These are phyloP conservation scores for Ptychochromis oligacanthus DNA, from an alignment of 2,113 vertebrate species.

Conservation along the genomic window DNA sequence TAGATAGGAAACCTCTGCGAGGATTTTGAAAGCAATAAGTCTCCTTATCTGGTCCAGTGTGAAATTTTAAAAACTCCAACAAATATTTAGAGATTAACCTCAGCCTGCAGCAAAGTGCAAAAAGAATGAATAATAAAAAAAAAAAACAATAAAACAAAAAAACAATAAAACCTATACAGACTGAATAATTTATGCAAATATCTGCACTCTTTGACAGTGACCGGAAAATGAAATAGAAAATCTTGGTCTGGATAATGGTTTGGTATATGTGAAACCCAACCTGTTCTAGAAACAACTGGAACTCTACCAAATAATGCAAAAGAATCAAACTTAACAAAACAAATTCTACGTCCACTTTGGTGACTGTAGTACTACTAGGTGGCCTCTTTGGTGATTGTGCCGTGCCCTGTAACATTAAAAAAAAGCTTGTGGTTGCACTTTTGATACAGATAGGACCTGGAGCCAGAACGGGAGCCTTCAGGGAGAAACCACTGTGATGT, in stretches of 20 bases:
- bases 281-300: background rate
- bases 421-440: background rate
- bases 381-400: background rate
- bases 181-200: background rate
- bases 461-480: background rate
- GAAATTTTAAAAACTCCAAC: background rate
- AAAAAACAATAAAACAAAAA: background rate
- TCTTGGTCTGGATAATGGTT: background rate
- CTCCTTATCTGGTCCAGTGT: background rate
- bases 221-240: rapidly evolving
- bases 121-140: background rate
- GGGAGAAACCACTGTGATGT: background rate
- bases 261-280: background rate
- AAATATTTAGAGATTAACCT: rapidly evolving
- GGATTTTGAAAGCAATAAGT: no score
- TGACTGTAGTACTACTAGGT: background rate
- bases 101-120: rapidly evolving
- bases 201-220: background rate
- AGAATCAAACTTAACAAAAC: background rate
- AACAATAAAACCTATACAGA: background rate
- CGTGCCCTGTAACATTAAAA: background rate
- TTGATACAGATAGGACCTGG: background rate
- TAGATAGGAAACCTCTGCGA: background rate
- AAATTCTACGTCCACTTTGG: background rate
- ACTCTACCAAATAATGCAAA: background rate